Conservation (phyloP, 2,797 vertebrate genomes). For the Lacerta bilineata region DNA sequence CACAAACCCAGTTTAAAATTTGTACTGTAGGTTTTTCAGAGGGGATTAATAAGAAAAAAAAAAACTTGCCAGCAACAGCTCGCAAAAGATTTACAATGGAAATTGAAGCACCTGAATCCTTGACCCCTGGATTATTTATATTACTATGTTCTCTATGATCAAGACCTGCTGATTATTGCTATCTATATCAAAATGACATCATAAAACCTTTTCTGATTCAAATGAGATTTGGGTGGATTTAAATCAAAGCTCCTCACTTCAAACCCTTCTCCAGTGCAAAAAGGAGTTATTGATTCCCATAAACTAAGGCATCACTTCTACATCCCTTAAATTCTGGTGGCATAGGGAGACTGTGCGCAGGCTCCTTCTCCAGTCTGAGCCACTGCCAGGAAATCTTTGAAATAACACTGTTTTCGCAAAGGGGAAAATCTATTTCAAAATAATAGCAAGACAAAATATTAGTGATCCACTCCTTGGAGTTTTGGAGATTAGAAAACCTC, state of each 20-base stretch:
- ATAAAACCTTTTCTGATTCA: conserved; percentile 48
- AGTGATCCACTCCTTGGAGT: conserved; percentile 8
- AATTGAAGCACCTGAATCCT: conserved; percentile 21
- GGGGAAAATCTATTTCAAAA: conserved; percentile 33
- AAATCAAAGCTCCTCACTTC: conserved; percentile 44
- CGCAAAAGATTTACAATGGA: conserved; percentile 40
- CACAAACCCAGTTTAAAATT: neutral
- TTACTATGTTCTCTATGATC: conserved; percentile 22
- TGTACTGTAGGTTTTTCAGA: neutral
- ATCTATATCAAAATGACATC: conserved; percentile 43
- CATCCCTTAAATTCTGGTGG: conserved; percentile 21
- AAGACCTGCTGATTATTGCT: conserved; percentile 39
- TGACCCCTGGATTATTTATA: conserved; percentile 49
- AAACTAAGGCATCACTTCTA: conserved; percentile 40
- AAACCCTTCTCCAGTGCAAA: conserved; percentile 25
- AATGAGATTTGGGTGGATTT: conserved; percentile 54
- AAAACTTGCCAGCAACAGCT: neutral
- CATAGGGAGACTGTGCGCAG: conserved; percentile 6
- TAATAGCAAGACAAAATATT: conserved; percentile 10
- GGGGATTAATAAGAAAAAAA: neutral
- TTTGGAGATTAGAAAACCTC: conserved; percentile 35
- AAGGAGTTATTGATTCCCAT: conserved; percentile 22
- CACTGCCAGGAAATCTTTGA: conserved; percentile 19
- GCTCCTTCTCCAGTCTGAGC: neutral
- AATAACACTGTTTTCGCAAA: conserved; percentile 28